Base-by-base conservation (phyloP, 2,888 invertebrate genomes). In the Siphlonurus alternatus region DNA sequence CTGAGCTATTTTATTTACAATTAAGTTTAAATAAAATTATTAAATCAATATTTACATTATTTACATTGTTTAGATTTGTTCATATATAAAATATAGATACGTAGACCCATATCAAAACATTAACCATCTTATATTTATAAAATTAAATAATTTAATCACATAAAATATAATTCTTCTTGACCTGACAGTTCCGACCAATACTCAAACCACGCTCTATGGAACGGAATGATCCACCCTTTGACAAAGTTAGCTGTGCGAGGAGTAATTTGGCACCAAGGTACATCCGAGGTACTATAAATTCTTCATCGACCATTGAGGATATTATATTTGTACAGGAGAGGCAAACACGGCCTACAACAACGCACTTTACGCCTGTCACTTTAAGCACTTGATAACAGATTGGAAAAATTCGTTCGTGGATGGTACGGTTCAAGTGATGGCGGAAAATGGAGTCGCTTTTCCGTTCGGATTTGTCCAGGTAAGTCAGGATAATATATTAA, bases 401-500 rank as follows among this genome's bases (percentile, higher is more conserved):
- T 56, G 56, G 56, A 10, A 20, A 22, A n/a, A 5, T 3, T 7
- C 5, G 20, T 56, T 56, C n/a, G 7, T 22, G 20, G 56, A 56
- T 7, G 56, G 7, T 20, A n/a, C 5, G 7, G 56, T 56, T 7
- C 7, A 22, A 22, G 56, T 56, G 19, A 10, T 5, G 5, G 19
- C 5, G 7, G 56, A 56, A n/a, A 56, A 61, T 25, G 61, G 25
- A 2, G 20, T 38, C 18, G 38, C 61, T 3, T 61, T 61, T 24
- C 61, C 61, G 2, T 61, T 61, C 18, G 61, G 61, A 10, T 24
- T 61, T n/a, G 23, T 61, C 18, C 61, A 61, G 25, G 61, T 61
- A 24, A 61, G 61, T 56, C 38, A n/a, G n/a, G n/a, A n/a, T n/a
- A n/a, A n/a, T n/a, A n/a, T n/a, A n/a, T n/a, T n/a, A n/a, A n/a